These are phyloP conservation scores for Campylorhamphus procurvoides DNA, from an alignment of 2,113 vertebrate species.

Conservation along the genomic window DNA sequence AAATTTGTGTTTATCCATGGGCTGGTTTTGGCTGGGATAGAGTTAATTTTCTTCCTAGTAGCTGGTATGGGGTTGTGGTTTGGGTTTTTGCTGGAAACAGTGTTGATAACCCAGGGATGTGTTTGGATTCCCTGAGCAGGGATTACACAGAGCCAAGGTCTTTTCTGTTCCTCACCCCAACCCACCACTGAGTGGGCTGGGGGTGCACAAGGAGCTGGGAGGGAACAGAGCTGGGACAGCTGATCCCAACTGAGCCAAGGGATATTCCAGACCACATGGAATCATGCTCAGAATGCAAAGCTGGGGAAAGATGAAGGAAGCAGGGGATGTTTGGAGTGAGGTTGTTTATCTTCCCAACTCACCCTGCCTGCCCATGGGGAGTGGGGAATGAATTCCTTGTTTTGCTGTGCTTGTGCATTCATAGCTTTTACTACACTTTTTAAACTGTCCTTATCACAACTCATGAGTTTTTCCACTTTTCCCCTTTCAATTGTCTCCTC, in stretches of 20 bases:
- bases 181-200: not conserved
- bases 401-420: not conserved
- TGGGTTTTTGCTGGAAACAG: not conserved
- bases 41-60: not conserved
- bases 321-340: not conserved
- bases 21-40: not conserved
- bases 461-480: not conserved
- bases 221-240: not conserved
- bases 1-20: not conserved
- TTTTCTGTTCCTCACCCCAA: not conserved
- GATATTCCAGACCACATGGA: not conserved
- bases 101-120: not conserved
- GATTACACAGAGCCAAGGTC: not conserved
- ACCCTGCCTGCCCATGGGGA: not conserved
- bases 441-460: not conserved
- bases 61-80: not conserved
- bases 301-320: not conserved
- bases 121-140: not conserved
- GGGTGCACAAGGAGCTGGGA: not conserved
- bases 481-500: not conserved
- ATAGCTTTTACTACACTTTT: not conserved
- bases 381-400: not conserved
- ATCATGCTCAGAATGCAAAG: not conserved
- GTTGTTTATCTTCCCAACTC: not conserved
- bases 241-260: not conserved